Evolutionary conservation across 2,797 vertebrate genomes (phyloP), one percentile per base, ranked within the genome.

Genomic region (Tragelaphus eurycerus): DNA sequence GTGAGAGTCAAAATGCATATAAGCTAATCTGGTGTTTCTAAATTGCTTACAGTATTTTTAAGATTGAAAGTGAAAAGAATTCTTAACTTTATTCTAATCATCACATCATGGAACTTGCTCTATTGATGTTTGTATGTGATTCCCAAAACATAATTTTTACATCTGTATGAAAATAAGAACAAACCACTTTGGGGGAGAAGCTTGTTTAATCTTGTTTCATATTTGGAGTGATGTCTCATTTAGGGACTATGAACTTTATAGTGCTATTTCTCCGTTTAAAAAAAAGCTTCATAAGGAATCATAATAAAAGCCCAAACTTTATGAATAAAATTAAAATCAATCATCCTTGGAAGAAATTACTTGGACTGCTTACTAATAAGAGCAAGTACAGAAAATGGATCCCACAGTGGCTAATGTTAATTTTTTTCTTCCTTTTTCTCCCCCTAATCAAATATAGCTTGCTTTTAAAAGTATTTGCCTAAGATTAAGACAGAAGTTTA

Each of bases 321-420:
- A 95, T 95, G 93, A 95, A 95, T 97, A 97, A 97, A 97, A 95
- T 97, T 95, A 96, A 95, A 97, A 94, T 96, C 81, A 96, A 38
- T 96, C 85, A 93, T 93, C 46, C 74, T 95, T 90, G 64, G 92
- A 97, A 92, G 71, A 59, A 54, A 93, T 89, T 89, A 57, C 48
- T 94, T 6, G 34, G 92, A 46, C 64, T 90, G 67, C 88, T 93
- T 97, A 92, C 67, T 96, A 96, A 98, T 90, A 59, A 97, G 89
- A 96, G 76, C 11, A 97, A 96, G 74, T 88, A 50, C 34, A n/a
- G n/a, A 79, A 91, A 94, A 60, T 93, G 52, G 57, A 95, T 86
- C 29, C 15, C 62, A 76, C 14, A 25, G n/a, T 92, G 54, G 46
- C 16, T 90, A 81, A 93, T 74, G 21, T 50, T 95, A 38, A 85